These are phyloP conservation scores for Drosophila anceps DNA, from an alignment of 2,888 invertebrate species.

Conservation along the genomic window DNA sequence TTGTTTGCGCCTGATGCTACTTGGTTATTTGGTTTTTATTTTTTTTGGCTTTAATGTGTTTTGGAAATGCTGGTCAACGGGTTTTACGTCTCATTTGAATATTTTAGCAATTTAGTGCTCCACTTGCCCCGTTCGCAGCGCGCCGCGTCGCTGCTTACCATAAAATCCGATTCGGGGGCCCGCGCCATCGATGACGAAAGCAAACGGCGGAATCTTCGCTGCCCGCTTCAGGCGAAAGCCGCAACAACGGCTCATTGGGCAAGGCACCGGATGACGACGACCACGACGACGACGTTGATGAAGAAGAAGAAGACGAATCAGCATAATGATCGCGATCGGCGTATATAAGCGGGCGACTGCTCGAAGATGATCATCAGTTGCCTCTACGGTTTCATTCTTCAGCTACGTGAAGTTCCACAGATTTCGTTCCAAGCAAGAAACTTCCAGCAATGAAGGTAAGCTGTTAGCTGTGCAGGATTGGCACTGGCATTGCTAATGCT, in stretches of 20 bases:
- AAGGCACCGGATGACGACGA: constrained; percentile 43
- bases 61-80: constrained; percentile 42
- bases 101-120: constrained; percentile 38
- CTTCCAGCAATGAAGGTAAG: constrained; percentile 78
- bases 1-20: constrained; percentile 8
- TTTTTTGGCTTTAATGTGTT: constrained; percentile 5
- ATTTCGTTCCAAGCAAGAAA: constrained; percentile 73
- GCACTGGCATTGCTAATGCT: neutral
- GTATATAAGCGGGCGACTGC: constrained; percentile 59
- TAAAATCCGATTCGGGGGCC: constrained; percentile 24
- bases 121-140: constrained; percentile 3
- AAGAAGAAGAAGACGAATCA: constrained; percentile 1
- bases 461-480: neutral
- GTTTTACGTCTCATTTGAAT: constrained; percentile 59
- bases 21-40: constrained; percentile 4
- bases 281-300: neutral
- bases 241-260: constrained; percentile 50
- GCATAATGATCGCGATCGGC: constrained; percentile 30
- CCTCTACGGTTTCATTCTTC: constrained; percentile 57
- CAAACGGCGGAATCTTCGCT: constrained; percentile 22
- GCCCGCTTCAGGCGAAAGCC: constrained; percentile 56
- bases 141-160: neutral
- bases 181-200: constrained; percentile 71
- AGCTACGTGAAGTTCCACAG: constrained; percentile 70
- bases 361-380: constrained; percentile 68